These are phyloP conservation scores for Pogonomyrmex californicus DNA, from an alignment of 1,140 invertebrate species.

Conservation along the genomic window DNA sequence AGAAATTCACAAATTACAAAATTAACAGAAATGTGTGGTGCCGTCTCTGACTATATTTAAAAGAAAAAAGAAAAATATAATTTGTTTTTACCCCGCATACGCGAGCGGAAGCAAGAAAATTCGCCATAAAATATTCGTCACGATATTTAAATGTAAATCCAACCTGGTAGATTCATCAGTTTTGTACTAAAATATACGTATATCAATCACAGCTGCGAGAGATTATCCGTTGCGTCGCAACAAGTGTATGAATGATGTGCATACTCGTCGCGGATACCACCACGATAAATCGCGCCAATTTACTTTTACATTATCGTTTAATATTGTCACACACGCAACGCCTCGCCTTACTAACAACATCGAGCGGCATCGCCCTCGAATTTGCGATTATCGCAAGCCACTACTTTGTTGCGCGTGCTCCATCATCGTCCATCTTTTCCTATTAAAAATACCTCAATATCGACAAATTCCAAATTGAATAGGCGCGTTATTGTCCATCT, in stretches of 20 bases:
- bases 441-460: conserved; percentile 26
- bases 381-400: not conserved
- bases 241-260: conserved; percentile 42
- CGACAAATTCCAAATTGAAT: not conserved
- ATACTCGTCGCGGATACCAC: not conserved
- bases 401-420: not conserved
- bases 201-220: not conserved
- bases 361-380: not conserved
- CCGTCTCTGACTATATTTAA: not conserved
- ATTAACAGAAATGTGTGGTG: not conserved
- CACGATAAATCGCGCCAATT: not conserved
- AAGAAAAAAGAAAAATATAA: not conserved
- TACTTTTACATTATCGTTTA: conserved; percentile 34
- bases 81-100: not conserved
- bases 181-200: conserved; percentile 8
- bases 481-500: not conserved
- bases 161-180: not conserved
- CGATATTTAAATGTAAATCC: conserved; percentile 7
- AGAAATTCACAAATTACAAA: conserved; percentile 13
- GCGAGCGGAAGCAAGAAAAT: not conserved
- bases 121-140: not conserved
- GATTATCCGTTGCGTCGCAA: conserved; percentile 35
- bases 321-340: conserved; percentile 16
- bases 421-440: not conserved
- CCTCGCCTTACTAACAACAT: conserved; percentile 10